A percentile compares a stretch with the other conserved stretches of the same genome.
These are phyloP conservation scores for Nymphalis polychloros DNA, from an alignment of 2,888 invertebrate genomes.

Conservation along the genomic window DNA sequence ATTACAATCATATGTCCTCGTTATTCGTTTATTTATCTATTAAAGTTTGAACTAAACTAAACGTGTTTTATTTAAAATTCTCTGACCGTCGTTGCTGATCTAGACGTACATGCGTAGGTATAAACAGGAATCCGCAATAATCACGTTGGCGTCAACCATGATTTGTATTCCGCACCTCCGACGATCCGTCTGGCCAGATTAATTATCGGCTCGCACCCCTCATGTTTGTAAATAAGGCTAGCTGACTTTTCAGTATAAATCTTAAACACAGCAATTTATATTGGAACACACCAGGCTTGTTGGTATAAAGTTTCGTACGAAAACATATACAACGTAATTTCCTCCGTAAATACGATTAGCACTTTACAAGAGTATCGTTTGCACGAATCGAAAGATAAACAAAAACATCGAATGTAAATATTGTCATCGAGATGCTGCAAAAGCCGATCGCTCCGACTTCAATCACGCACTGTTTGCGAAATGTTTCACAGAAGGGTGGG, in stretches of 20 bases:
- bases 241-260: conserved; percentile 61
- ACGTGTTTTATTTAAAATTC: neutral
- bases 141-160: conserved; percentile 48
- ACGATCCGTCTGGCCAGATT: conserved; percentile 76
- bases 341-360: neutral
- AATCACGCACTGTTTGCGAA: conserved; percentile 64
- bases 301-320: neutral
- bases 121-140: conserved; percentile 38
- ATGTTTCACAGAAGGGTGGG: conserved; percentile 48
- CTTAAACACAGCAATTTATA: conserved; percentile 22
- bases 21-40: no score
- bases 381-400: conserved; percentile 14
- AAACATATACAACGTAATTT: neutral
- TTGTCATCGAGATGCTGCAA: conserved; percentile 36
- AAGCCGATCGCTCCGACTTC: conserved; percentile 46
- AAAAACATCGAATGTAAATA: conserved; percentile 22
- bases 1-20: neutral
- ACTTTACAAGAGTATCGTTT: conserved; percentile 17
- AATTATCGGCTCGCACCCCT: conserved; percentile 72
- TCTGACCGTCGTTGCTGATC: neutral
- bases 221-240: conserved; percentile 77
- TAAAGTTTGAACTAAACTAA: neutral
- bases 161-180: conserved; percentile 74
- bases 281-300: neutral
- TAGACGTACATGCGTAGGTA: neutral